Conservation (phyloP, 2,888 invertebrate genomes). For the Automeris io region DNA sequence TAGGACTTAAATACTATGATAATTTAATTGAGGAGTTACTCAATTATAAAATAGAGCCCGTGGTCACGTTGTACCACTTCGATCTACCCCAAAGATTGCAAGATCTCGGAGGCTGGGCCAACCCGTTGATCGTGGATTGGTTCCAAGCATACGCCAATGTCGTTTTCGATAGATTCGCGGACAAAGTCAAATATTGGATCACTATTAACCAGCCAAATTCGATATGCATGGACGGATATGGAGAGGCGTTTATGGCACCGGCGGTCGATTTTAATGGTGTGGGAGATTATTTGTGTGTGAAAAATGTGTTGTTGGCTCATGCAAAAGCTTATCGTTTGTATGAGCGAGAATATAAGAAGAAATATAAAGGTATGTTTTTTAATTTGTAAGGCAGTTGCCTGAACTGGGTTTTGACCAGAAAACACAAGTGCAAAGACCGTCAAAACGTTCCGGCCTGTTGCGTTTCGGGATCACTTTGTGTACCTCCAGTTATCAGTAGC, state of each 20-base stretch:
- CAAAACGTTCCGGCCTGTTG: too few species aligned
- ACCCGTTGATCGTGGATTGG: conserved; percentile 43
- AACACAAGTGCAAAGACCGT: too few species aligned
- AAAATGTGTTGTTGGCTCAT: conserved; percentile 77
- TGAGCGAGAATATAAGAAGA: conserved; percentile 42
- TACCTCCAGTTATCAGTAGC: too few species aligned
- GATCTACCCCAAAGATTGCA: conserved; percentile 52
- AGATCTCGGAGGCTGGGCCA: conserved; percentile 54
- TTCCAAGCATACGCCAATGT: conserved; percentile 67
- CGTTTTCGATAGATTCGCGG: conserved; percentile 57
- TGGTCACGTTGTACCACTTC: conserved; percentile 51
- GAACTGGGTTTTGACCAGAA: too few species aligned
- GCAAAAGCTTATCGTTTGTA: conserved; percentile 67
- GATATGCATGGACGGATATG: conserved; percentile 65
- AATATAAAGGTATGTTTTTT: conserved; percentile 38
- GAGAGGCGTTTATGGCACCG: conserved; percentile 39
- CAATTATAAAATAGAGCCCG: conserved; percentile 46
- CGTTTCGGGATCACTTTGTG: too few species aligned
- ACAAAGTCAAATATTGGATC: conserved; percentile 75
- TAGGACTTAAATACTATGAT: conserved; percentile 71
- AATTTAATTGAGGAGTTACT: conserved; percentile 68
- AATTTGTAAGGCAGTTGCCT: too few species aligned
- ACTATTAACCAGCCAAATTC: conserved; percentile 78
- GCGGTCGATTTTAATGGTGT: conserved; percentile 49
- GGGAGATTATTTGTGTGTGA: conserved; percentile 72